phyloP scores from a whole-genome alignment of 1,140 invertebrate genomes.

The Ridgeia piscesae region DNA sequence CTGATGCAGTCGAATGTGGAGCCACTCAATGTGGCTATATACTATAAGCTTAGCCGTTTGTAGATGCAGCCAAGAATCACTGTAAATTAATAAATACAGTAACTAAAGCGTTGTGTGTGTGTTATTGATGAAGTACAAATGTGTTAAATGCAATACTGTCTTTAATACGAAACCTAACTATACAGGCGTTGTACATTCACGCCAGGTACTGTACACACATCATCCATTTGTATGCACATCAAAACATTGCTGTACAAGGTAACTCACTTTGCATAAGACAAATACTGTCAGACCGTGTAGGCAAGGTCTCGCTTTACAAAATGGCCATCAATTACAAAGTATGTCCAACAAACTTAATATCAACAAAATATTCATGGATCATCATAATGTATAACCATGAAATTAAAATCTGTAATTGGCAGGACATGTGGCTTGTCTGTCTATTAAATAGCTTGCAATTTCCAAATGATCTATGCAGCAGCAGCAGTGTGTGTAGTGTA shows the following conservation, averaged over 20 bases:
- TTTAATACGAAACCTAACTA: background rate
- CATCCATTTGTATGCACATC: background rate
- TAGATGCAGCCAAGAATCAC: background rate
- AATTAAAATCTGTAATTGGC: background rate
- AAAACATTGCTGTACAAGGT: background rate
- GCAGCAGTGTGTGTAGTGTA: background rate
- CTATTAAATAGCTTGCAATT: background rate
- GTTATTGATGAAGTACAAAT: background rate
- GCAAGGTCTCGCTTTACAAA: no score
- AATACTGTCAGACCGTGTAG: background rate
- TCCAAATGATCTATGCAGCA: background rate
- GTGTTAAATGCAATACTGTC: background rate
- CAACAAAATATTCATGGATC: background rate
- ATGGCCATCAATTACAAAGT: background rate
- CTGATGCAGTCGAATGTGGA: background rate
- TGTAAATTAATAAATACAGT: constrained; percentile 5
- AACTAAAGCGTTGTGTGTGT: background rate
- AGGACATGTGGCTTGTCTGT: background rate
- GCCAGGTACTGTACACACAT: no score
- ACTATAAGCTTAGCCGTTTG: background rate
- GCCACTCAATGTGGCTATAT: background rate
- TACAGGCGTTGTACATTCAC: background rate
- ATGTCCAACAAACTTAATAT: background rate
- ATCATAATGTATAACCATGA: background rate
- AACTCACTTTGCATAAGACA: background rate